Evolutionary conservation across 2,113 vertebrate species (phyloP).

Genomic region (Nycticryphes semicollaris): DNA sequence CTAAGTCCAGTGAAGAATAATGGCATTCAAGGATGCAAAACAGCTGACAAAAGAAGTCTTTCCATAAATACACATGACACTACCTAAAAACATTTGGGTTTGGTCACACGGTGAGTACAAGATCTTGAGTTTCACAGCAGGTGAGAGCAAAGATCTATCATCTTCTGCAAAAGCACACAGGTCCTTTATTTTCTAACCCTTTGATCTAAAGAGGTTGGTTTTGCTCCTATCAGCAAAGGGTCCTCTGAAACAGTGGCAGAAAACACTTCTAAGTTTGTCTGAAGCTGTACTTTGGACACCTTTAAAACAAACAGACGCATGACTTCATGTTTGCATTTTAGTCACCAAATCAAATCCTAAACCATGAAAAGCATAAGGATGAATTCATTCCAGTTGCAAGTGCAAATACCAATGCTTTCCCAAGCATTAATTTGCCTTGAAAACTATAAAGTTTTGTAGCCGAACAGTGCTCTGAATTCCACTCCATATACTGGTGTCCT

Average conservation of each 20-base stretch:
- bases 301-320: not conserved
- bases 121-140: not conserved
- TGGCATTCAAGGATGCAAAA: not conserved
- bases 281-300: not conserved
- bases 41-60: not conserved
- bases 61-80: not conserved
- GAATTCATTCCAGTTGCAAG: not conserved
- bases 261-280: not conserved
- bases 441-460: not conserved
- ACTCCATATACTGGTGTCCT: not conserved
- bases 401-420: fast-evolving
- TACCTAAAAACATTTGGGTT: not conserved
- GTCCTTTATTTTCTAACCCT: not conserved
- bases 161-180: not conserved
- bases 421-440: not conserved
- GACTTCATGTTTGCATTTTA: not conserved
- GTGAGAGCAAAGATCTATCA: not conserved
- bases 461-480: not conserved
- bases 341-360: not conserved
- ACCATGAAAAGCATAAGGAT: not conserved
- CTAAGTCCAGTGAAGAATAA: not conserved
- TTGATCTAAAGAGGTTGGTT: not conserved
- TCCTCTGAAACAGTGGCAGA: not conserved
- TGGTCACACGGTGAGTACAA: not conserved
- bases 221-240: not conserved